A percentile compares a stretch with the other conserved stretches of the same genome.
Evolutionary conservation across 2,797 vertebrate species (phyloP).

Genomic region (Chloroceryle amazona): DNA sequence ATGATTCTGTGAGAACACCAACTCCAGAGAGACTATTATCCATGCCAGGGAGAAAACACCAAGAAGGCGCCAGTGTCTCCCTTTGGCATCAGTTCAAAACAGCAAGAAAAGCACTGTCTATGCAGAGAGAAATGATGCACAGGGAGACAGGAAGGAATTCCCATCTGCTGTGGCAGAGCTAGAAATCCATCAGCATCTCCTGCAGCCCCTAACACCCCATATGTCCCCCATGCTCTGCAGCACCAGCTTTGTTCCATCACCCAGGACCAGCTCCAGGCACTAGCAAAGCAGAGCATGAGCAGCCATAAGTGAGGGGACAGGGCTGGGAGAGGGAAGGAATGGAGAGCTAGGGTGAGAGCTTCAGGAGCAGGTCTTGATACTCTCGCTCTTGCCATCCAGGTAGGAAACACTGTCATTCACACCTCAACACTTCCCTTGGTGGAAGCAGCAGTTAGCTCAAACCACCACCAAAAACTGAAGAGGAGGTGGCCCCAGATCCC

Average conservation of each 20-base stretch:
- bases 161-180: not conserved
- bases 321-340: not conserved
- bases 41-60: not conserved
- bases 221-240: accelerated
- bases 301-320: not conserved
- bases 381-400: accelerated
- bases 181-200: accelerated
- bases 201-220: not conserved
- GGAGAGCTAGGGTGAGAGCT: not conserved
- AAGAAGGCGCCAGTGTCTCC: not conserved
- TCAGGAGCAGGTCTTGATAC: not conserved
- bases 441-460: not conserved
- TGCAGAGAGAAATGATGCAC: not conserved
- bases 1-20: not conserved
- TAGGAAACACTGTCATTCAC: not conserved
- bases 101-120: not conserved
- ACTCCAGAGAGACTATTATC: not conserved
- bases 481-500: accelerated
- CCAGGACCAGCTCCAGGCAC: not conserved
- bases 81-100: not conserved
- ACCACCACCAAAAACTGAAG: not conserved
- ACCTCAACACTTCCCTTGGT: accelerated
- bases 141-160: not conserved
- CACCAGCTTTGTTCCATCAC: accelerated
- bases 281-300: not conserved